Evolutionary conservation across 1,140 invertebrate genomes (phyloP).

Genomic region (Drosophila ananassae): DNA sequence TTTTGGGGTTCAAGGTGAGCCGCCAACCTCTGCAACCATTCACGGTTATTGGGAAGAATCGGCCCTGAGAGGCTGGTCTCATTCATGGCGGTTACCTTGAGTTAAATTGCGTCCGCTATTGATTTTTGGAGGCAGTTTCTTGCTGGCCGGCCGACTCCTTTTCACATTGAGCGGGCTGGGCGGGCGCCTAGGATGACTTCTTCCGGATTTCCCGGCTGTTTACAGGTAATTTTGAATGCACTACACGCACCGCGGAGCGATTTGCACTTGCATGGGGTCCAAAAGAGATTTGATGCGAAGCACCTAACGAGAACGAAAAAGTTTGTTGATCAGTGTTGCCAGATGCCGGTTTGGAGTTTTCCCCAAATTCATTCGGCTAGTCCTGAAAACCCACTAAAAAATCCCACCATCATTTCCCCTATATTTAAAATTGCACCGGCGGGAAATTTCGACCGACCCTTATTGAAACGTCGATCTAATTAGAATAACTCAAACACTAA

Average conservation of each 20-base stretch:
- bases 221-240: conserved; percentile 52
- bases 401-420: too few relatives aligned
- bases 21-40: not conserved
- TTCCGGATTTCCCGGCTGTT: not conserved
- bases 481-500: too few relatives aligned
- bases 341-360: too few relatives aligned
- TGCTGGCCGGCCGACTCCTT: not conserved
- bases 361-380: too few relatives aligned
- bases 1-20: conserved; percentile 62
- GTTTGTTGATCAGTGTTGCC: not conserved
- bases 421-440: too few relatives aligned
- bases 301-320: conserved; percentile 17
- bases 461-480: too few relatives aligned
- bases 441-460: too few relatives aligned
- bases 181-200: not conserved
- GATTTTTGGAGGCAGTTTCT: conserved; percentile 34
- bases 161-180: not conserved
- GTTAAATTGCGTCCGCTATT: conserved; percentile 28
- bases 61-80: conserved; percentile 1
- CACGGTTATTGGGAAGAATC: not conserved
- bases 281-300: conserved; percentile 25
- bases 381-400: too few relatives aligned
- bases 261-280: conserved; percentile 46
- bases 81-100: conserved; percentile 39
- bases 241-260: conserved; percentile 42